Evolutionary conservation across 2,888 invertebrate species (phyloP).

Genomic region (Philereme transversata): DNA sequence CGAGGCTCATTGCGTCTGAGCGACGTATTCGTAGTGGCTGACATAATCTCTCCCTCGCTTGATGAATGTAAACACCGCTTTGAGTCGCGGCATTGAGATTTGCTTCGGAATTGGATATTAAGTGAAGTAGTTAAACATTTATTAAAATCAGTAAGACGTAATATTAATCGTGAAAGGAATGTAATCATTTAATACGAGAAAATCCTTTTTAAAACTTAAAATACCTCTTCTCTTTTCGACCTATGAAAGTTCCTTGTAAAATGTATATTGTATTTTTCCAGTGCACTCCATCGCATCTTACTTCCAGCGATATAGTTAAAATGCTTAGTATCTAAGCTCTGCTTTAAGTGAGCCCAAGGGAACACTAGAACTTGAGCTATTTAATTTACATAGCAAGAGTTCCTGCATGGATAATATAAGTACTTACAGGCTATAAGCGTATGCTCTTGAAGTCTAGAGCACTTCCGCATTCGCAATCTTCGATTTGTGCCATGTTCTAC

Average conservation of each 20-base stretch:
- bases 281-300: slow-evolving; percentile 17
- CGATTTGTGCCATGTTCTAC: slow-evolving; percentile 5
- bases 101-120: slow-evolving; percentile 27
- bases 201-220: background rate
- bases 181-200: background rate
- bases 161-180: background rate
- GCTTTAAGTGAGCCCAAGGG: slow-evolving; percentile 38
- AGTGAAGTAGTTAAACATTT: background rate
- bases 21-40: slow-evolving; percentile 57
- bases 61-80: slow-evolving; percentile 54
- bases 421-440: slow-evolving; percentile 8
- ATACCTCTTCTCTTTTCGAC: background rate
- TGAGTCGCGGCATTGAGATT: slow-evolving; percentile 35
- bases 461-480: slow-evolving; percentile 7
- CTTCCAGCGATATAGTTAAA: slow-evolving; percentile 31
- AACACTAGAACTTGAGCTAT: slow-evolving; percentile 36
- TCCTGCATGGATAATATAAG: slow-evolving; percentile 27
- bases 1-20: slow-evolving; percentile 57
- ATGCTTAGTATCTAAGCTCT: slow-evolving; percentile 35
- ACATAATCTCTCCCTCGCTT: slow-evolving; percentile 47
- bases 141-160: background rate
- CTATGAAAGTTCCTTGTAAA: slow-evolving; percentile 9
- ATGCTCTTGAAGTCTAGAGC: slow-evolving; percentile 6
- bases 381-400: slow-evolving; percentile 36
- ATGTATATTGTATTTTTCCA: slow-evolving; percentile 12